phyloP scores from a whole-genome alignment of 2,888 invertebrate genomes.

The Scelioninae gen. 2 region DNA sequence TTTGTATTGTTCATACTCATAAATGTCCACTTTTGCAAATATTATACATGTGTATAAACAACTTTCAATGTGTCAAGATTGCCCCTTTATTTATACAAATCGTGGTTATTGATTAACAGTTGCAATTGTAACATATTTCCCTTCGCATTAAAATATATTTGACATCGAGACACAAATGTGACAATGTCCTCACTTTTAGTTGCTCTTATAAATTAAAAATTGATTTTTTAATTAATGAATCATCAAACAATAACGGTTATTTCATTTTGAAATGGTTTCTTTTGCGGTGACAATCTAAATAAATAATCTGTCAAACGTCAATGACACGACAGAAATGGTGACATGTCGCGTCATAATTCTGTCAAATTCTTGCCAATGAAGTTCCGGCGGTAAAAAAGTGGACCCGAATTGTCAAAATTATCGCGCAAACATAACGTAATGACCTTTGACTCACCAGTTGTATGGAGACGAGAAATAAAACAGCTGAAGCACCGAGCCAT shows the following conservation, averaged over 20 bases:
- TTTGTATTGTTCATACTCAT: too few relatives aligned
- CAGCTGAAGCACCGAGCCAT: conserved; percentile 70
- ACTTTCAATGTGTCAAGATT: too few relatives aligned
- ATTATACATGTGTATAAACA: too few relatives aligned
- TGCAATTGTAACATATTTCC: conserved; percentile 15
- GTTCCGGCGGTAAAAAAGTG: conserved; percentile 10
- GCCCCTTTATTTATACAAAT: not conserved
- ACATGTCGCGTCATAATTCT: conserved; percentile 20
- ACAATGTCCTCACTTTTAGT: too few relatives aligned
- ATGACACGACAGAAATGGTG: conserved; percentile 3
- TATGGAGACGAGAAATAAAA: conserved; percentile 67
- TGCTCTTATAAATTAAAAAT: too few relatives aligned
- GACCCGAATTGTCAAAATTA: conserved; percentile 41
- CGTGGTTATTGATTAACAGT: conserved; percentile 10
- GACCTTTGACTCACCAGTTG: conserved; percentile 71
- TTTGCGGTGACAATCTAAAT: conserved; percentile 38
- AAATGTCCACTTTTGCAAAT: too few relatives aligned
- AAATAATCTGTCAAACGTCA: conserved; percentile 55
- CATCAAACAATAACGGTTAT: conserved; percentile 45
- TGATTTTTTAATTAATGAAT: conserved; percentile 28
- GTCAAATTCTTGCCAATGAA: conserved; percentile 8
- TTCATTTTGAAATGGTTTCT: conserved; percentile 26
- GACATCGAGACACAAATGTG: too few relatives aligned
- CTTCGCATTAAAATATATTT: conserved; percentile 19
- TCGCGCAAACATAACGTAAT: conserved; percentile 54